A percentile compares a stretch with the other conserved stretches of the same genome.
These are phyloP conservation scores for Eurystomus gularis DNA, from an alignment of 2,113 vertebrate species.

Conservation along the genomic window DNA sequence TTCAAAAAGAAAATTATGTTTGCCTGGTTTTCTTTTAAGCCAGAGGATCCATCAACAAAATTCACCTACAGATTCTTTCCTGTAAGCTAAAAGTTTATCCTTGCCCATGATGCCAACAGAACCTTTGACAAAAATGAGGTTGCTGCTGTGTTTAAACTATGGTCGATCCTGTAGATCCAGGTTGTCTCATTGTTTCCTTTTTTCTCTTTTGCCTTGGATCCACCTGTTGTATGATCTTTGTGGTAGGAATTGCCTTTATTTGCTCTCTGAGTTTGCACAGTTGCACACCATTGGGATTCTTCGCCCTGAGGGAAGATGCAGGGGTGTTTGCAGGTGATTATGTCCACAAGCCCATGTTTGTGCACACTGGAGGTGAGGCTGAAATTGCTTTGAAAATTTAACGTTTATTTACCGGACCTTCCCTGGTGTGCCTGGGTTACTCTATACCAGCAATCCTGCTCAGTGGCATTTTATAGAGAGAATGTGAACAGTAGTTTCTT, in stretches of 20 bases:
- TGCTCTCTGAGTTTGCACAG: background rate
- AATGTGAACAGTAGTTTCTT: background rate
- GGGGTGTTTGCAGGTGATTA: background rate
- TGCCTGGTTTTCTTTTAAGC: background rate
- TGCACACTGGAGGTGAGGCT: background rate
- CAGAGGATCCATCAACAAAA: background rate
- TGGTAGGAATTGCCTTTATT: background rate
- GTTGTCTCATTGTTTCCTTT: background rate
- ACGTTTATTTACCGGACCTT: background rate
- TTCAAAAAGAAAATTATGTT: background rate
- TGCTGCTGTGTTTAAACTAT: background rate
- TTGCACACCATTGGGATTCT: background rate
- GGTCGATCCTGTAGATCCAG: background rate
- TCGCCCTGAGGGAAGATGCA: background rate
- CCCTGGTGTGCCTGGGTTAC: background rate
- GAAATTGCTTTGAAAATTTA: background rate
- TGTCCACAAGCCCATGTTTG: background rate
- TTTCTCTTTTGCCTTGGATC: background rate
- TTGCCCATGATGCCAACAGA: background rate
- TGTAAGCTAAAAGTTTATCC: background rate
- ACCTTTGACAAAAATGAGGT: background rate
- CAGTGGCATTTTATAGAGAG: background rate
- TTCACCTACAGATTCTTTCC: background rate
- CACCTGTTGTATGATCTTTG: background rate
- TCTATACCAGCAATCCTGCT: background rate